phyloP scores from a whole-genome alignment of 2,113 vertebrate species.

The Bagarius yarrelli region DNA sequence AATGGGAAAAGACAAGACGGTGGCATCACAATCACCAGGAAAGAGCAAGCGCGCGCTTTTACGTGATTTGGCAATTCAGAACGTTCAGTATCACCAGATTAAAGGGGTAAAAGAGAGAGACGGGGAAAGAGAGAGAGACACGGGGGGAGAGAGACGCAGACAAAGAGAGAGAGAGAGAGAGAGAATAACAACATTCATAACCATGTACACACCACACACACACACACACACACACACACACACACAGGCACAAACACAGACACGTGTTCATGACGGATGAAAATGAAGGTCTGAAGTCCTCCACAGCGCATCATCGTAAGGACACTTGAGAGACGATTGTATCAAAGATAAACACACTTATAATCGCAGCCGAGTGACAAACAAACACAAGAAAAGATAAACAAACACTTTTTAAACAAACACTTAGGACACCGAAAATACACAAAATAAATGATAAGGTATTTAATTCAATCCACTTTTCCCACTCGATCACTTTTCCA shows the following conservation, averaged over 20 bases:
- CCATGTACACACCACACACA: background rate
- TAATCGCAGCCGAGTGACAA: background rate
- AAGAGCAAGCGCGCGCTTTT: constrained; percentile 53
- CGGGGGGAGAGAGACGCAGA: background rate
- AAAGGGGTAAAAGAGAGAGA: background rate
- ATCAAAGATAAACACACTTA: constrained; percentile 6
- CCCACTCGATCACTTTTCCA: background rate
- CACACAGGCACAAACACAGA: constrained; percentile 28
- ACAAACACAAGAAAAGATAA: background rate
- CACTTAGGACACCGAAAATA: background rate
- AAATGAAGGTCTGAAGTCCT: background rate
- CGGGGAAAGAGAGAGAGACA: background rate
- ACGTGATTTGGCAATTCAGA: constrained; percentile 42
- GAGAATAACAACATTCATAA: background rate
- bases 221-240: background rate
- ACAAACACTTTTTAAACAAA: background rate
- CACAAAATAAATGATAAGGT: background rate
- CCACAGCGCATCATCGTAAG: constrained; percentile 62
- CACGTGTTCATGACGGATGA: background rate
- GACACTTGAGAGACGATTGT: constrained; percentile 78
- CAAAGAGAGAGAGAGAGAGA: background rate
- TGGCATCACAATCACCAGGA: constrained; percentile 67
- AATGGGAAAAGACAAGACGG: background rate
- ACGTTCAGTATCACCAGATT: constrained; percentile 1
- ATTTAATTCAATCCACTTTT: background rate